These are phyloP conservation scores for Regulus satrapa DNA, from an alignment of 2,113 vertebrate species.

Conservation along the genomic window DNA sequence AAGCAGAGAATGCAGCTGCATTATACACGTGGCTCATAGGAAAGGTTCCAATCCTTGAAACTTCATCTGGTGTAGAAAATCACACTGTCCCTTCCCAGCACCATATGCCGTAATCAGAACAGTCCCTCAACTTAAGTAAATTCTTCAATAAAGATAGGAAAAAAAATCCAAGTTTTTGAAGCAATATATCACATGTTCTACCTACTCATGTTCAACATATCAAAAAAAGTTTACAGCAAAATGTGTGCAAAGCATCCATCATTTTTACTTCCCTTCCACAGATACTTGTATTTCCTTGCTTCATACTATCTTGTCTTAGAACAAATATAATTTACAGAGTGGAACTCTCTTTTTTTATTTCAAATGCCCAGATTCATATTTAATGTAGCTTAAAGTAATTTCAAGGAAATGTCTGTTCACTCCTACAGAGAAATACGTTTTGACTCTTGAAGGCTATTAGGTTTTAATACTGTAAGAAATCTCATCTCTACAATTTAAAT, in stretches of 20 bases:
- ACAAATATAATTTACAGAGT: not conserved
- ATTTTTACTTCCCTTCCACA: not conserved
- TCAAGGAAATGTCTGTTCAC: not conserved
- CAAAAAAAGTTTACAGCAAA: not conserved
- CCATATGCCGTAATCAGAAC: not conserved
- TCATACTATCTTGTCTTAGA: not conserved
- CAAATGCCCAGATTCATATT: not conserved
- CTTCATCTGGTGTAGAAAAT: not conserved
- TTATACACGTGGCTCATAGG: not conserved
- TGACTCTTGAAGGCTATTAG: not conserved
- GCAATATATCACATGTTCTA: not conserved
- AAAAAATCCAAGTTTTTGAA: not conserved
- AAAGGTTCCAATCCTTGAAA: not conserved
- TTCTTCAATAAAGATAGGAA: not conserved
- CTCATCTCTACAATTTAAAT: not conserved
- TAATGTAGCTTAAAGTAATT: not conserved
- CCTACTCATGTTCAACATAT: fast-evolving
- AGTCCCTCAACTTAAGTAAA: not conserved
- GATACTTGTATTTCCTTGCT: not conserved
- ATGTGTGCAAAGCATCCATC: not conserved
- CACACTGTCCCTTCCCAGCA: not conserved
- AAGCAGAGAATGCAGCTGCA: not conserved
- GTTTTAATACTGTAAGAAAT: not conserved
- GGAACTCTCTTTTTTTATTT: not conserved
- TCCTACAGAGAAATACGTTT: not conserved